These are phyloP conservation scores for Marisa cornuarietis DNA, from an alignment of 1,140 invertebrate species.

Conservation along the genomic window DNA sequence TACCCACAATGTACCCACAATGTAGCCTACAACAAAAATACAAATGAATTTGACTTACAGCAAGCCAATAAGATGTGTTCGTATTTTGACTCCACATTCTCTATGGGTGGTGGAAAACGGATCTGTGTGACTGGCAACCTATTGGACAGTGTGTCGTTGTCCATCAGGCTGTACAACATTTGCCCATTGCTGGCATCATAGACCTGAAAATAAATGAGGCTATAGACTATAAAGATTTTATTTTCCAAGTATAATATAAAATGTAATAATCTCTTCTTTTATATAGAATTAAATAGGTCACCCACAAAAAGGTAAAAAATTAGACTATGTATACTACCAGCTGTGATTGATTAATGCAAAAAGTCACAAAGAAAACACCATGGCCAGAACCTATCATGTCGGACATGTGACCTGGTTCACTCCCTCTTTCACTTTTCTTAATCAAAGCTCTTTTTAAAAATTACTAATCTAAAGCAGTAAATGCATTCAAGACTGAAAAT, in stretches of 20 bases:
- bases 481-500: neutral
- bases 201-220: conserved; percentile 23
- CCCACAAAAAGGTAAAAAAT: no score
- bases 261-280: no score
- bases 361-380: no score
- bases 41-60: conserved; percentile 44
- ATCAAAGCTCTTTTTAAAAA: neutral
- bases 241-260: no score
- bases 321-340: no score
- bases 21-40: neutral
- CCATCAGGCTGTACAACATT: conserved; percentile 41
- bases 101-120: conserved; percentile 38
- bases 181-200: conserved; percentile 25
- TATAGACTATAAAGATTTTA: no score
- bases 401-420: no score
- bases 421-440: no score
- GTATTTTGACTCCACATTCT: conserved; percentile 43
- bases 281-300: no score
- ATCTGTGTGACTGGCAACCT: conserved; percentile 57
- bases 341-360: no score
- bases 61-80: conserved; percentile 50
- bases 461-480: neutral
- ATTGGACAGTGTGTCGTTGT: conserved; percentile 42
- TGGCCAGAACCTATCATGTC: no score
- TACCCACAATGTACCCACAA: no score